Evolutionary conservation across 2,113 vertebrate species (phyloP), one percentile per base, ranked within the genome.

Genomic region (Suncus etruscus): DNA sequence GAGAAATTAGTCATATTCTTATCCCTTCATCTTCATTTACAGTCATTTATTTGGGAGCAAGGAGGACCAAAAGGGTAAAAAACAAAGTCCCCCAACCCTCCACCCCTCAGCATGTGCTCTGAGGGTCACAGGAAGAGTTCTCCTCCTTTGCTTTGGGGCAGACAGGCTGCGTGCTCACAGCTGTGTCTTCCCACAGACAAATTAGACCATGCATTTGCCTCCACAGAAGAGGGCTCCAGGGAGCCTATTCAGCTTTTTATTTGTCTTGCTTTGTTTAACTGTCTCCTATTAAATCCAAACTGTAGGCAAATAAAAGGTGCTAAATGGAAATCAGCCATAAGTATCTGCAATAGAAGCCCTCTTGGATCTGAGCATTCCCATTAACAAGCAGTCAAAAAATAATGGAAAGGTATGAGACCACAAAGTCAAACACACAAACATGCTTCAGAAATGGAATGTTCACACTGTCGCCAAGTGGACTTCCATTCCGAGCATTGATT

Each of bases 31-130:
- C 15, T 8, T 94, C 88, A 68, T 82, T 82, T 87, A 90, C 58
- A 85, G 94, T 66, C 92, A 77, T 78, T 91, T 88, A 83, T 86
- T 82, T 83, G 74, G 83, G 68, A 96, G 80, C 90, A 89, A 74
- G 54, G 63, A 83, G 25, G 66, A 87, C 83, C 75, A 74, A 90
- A 73, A 77, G 63, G 22, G 39, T 74, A n/a, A 93, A 92, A 95
- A 78, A 89, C 32, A 92, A 89, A 90, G 88, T 32, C 4, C 54
- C n/a, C 11, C 0, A 0, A 31, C 27, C 14, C 63, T 8, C 0
- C 16, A 16, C 66, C 14, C 29, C n/a, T 15, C 29, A 50, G 51
- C 11, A 65, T 61, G 66, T 85, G 68, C 72, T 90, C 85, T 73
- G 39, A 63, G 51, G 91, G 51, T 91, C 93, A 86, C n/a, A 87